Conservation (phyloP, 2,113 vertebrate species). For the Ammospiza caudacuta region DNA sequence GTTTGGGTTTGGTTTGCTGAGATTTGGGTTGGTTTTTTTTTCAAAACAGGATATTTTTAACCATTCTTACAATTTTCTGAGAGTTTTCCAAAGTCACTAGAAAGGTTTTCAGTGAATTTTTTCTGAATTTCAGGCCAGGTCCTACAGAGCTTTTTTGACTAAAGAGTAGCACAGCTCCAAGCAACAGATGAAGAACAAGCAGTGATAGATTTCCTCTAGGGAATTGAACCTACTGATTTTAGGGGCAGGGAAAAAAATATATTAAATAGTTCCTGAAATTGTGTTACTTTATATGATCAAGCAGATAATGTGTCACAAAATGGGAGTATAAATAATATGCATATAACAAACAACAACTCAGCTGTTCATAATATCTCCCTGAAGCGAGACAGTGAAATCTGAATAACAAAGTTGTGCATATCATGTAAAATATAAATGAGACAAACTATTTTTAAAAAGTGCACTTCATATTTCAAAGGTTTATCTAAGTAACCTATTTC, state of each 20-base stretch:
- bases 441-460: constrained; percentile 17
- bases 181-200: not conserved
- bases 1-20: not conserved
- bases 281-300: not conserved
- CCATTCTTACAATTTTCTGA: not conserved
- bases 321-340: not conserved
- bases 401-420: not conserved
- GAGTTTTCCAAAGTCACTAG: not conserved
- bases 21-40: no score
- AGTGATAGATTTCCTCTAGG: not conserved
- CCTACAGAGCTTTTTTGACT: not conserved
- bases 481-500: not conserved
- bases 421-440: constrained; percentile 19
- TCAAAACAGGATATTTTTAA: not conserved
- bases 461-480: not conserved
- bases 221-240: not conserved
- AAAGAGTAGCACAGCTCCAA: not conserved
- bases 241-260: not conserved
- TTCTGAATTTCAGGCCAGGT: not conserved
- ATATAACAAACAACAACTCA: constrained; percentile 3
- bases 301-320: not conserved
- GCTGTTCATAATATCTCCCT: not conserved
- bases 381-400: not conserved
- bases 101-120: not conserved
- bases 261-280: not conserved